Evolutionary conservation across 1,140 invertebrate species (phyloP), one percentile per base, ranked within the genome.

Genomic region (Hetaerina americana): DNA sequence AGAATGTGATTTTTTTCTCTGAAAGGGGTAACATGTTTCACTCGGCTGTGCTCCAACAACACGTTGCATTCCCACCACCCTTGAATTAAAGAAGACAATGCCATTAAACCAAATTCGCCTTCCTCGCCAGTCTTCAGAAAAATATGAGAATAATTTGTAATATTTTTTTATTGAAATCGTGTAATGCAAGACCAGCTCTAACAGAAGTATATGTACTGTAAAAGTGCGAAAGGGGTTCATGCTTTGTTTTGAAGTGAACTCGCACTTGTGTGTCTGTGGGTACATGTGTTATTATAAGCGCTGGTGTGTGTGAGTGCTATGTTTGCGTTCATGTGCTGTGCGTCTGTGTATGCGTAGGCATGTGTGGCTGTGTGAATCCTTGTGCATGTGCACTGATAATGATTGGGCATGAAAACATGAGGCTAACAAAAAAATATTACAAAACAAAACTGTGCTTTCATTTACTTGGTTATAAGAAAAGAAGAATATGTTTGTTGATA

Each of bases 111-210:
- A 57, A 57, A 57, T 18, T n/a, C 40, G 40, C 40, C 40, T 57
- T 57, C 40, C 40, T 57, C 22, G 40, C 40, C 22, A 57, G 40
- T 18, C 40, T 57, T 57, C 40, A n/a, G 40, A 57, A 57, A 57
- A n/a, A 57, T n/a, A n/a, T n/a, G 40, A 57, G 22, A 18, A n/a
- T 57, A 57, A 57, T 57, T 57, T 57, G 40, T 57, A 57, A 57
- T 57, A 57, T 57, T 57, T 57, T 57, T 57, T 57, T 57, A 57
- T 57, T 57, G 40, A 57, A 57, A 57, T 57, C 40, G 40, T 57
- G 22, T 57, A n/a, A n/a, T n/a, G n/a, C n/a, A 57, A 57, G 40
- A 57, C 40, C 40, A 57, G 40, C 40, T 57, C 40, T 57, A 18
- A 18, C 15, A n/a, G 22, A 57, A 57, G 22, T 57, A 57, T 57